phyloP scores from a whole-genome alignment of 2,797 vertebrate genomes.

The Xiphophorus birchmanni region DNA sequence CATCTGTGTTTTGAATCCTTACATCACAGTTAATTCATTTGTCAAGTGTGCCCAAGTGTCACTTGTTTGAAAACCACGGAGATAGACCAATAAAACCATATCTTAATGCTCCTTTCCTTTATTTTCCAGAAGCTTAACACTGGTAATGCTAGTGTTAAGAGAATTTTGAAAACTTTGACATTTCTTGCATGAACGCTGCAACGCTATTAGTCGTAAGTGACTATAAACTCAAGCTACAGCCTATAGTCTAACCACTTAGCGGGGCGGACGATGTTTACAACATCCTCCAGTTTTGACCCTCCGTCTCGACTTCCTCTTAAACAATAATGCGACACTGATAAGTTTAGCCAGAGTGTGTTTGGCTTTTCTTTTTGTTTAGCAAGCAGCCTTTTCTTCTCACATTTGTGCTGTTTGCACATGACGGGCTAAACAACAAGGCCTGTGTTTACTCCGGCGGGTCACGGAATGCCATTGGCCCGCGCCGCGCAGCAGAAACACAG shows the following conservation, averaged over 20 bases:
- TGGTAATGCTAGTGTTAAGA: neutral
- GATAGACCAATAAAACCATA: constrained; percentile 14
- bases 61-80: neutral
- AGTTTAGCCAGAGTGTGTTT: constrained; percentile 30
- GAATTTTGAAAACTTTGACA: neutral
- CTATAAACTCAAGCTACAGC: constrained; percentile 5
- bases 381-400: constrained; percentile 33
- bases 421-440: constrained; percentile 51
- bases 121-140: constrained; percentile 45
- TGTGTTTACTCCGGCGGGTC: constrained; percentile 59
- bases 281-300: constrained; percentile 25
- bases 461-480: constrained; percentile 40
- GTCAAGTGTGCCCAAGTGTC: neutral
- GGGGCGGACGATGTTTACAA: constrained; percentile 32
- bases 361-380: constrained; percentile 15
- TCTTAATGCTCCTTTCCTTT: constrained; percentile 12
- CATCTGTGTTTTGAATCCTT: neutral
- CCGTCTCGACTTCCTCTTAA: constrained; percentile 11
- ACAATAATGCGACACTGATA: constrained; percentile 4
- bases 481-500: constrained; percentile 41
- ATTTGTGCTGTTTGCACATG: constrained; percentile 38
- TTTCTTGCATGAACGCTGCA: neutral
- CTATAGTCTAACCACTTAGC: constrained; percentile 48
- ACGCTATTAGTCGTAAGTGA: neutral
- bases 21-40: neutral